Conservation (phyloP, 2,888 invertebrate genomes). For the Epinotia ramella region DNA sequence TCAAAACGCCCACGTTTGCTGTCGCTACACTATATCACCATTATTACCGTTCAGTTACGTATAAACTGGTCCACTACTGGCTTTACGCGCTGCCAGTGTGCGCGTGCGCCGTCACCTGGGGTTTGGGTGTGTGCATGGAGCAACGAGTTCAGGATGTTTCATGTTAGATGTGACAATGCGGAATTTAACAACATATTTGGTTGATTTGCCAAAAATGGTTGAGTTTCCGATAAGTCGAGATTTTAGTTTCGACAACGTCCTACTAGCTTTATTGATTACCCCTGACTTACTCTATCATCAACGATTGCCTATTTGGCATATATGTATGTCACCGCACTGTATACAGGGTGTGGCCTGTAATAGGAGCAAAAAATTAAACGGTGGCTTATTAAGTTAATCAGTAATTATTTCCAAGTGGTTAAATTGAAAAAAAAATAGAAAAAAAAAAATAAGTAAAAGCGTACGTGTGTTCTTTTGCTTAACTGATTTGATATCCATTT, state of each 20-base stretch:
- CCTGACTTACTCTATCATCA: no score
- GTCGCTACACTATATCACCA: constrained; percentile 76
- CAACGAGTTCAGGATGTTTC: constrained; percentile 29
- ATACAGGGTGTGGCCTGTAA: no score
- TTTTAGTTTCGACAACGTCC: neutral
- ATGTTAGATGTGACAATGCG: constrained; percentile 23
- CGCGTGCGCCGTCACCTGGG: constrained; percentile 53
- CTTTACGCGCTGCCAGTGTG: constrained; percentile 73
- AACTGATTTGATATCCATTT: no score
- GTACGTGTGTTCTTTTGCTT: no score
- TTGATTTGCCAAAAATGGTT: neutral
- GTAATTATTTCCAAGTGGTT: no score
- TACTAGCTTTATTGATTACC: neutral
- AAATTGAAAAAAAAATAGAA: no score
- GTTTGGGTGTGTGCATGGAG: constrained; percentile 37
- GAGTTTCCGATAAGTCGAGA: neutral
- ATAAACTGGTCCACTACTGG: constrained; percentile 81
- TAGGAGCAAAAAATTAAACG: no score
- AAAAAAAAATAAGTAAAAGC: no score
- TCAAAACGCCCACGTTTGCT: constrained; percentile 52
- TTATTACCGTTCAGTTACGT: constrained; percentile 83
- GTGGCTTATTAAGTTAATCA: no score
- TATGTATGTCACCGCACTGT: no score
- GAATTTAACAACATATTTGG: neutral
- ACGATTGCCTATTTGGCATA: no score